These are phyloP conservation scores for Apocheima hispidaria DNA, from an alignment of 2,888 invertebrate genomes.

Conservation along the genomic window DNA sequence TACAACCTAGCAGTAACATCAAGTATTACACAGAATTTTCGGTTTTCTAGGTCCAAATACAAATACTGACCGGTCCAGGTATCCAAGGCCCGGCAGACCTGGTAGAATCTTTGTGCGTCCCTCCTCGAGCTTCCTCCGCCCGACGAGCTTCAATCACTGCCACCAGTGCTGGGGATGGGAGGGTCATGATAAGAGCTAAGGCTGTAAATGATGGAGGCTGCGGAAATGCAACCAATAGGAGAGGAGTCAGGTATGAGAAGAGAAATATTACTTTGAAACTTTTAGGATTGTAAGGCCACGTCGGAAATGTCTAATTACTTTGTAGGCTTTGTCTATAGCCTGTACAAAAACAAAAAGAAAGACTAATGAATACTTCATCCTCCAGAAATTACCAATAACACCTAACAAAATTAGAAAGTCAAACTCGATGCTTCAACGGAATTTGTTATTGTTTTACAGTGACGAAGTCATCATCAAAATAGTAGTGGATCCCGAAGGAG, in stretches of 20 bases:
- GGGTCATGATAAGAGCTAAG: constrained; percentile 51
- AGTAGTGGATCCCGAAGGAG: constrained; percentile 90
- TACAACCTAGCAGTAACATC: too few species aligned
- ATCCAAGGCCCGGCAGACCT: constrained; percentile 65
- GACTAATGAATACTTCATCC: not conserved
- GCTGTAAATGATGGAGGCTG: constrained; percentile 54
- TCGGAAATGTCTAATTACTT: too few species aligned
- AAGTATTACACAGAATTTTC: too few species aligned
- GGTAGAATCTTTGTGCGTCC: constrained; percentile 59
- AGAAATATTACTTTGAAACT: not conserved
- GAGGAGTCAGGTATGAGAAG: constrained; percentile 45
- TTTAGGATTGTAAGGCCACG: not conserved
- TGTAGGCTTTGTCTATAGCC: not conserved
- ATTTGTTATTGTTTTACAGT: constrained; percentile 61
- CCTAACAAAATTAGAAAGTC: too few species aligned
- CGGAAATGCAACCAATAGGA: constrained; percentile 49
- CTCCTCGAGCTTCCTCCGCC: constrained; percentile 59
- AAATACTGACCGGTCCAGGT: constrained; percentile 85
- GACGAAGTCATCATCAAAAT: constrained; percentile 88
- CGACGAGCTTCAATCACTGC: constrained; percentile 57
- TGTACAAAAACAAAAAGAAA: not conserved
- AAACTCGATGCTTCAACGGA: too few species aligned
- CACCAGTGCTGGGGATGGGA: constrained; percentile 47
- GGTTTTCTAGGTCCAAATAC: constrained; percentile 65
- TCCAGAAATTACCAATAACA: too few species aligned